Percentiles rank a stretch among this genome's conserved stretches.
Evolutionary conservation across 2,888 invertebrate genomes (phyloP).

Genomic region (Noctua pronuba): DNA sequence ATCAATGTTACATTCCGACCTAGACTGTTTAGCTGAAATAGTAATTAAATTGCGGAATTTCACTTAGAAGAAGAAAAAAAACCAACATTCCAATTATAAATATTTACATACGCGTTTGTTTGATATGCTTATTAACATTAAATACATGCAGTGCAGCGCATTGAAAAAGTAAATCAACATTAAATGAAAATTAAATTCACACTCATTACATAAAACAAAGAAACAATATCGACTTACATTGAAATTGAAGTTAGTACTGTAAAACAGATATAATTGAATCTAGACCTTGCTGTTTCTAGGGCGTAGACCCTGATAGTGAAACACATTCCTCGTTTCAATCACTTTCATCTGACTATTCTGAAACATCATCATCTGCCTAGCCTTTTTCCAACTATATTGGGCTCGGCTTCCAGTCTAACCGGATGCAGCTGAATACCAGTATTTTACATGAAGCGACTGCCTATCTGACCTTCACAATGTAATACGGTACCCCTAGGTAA

Average conservation of each 20-base stretch:
- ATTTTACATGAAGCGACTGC: too few species aligned
- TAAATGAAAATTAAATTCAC: conserved; percentile 48
- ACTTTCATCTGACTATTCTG: not conserved
- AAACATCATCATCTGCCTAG: too few species aligned
- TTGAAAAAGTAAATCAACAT: conserved; percentile 51
- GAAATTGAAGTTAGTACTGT: conserved; percentile 25
- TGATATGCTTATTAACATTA: conserved; percentile 46
- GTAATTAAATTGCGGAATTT: conserved; percentile 15
- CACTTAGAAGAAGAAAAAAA: conserved; percentile 2
- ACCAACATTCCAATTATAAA: conserved; percentile 2
- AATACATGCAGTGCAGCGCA: conserved; percentile 15
- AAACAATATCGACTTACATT: conserved; percentile 46
- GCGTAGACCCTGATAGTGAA: conserved; percentile 7
- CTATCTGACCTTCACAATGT: too few species aligned
- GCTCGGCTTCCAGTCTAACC: too few species aligned
- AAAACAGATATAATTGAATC: conserved; percentile 21
- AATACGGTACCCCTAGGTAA: too few species aligned
- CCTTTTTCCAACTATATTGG: too few species aligned
- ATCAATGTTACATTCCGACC: not conserved
- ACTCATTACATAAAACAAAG: conserved; percentile 45
- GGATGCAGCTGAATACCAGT: too few species aligned
- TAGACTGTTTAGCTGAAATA: not conserved
- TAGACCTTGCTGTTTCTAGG: not conserved
- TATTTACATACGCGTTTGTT: conserved; percentile 28
- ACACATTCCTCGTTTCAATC: not conserved